phyloP scores from a whole-genome alignment of 2,113 vertebrate genomes.

The Verasper variegatus region DNA sequence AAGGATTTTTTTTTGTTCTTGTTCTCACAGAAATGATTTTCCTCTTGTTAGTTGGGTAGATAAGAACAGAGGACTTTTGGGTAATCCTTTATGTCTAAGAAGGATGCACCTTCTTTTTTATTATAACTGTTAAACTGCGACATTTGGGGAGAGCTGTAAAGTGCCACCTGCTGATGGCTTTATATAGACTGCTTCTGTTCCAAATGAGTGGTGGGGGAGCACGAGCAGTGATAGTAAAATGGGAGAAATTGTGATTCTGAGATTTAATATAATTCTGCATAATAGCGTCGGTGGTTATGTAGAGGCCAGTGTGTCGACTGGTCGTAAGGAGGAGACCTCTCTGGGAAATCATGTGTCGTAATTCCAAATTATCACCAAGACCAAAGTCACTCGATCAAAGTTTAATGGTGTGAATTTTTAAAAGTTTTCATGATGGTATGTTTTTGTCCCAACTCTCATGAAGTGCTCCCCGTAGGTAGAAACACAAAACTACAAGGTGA shows the following conservation, averaged over 20 bases:
- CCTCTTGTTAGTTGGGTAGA: background rate
- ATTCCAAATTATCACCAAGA: background rate
- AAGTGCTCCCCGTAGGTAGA: background rate
- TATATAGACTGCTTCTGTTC: background rate
- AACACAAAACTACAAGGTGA: background rate
- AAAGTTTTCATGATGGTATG: background rate
- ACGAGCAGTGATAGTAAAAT: background rate
- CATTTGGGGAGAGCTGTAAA: conserved; percentile 11
- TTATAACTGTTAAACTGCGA: background rate
- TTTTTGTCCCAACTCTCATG: background rate
- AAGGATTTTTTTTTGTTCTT: background rate
- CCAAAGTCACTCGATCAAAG: background rate
- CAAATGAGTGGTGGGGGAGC: background rate
- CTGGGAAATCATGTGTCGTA: background rate
- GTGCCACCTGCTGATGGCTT: conserved; percentile 15
- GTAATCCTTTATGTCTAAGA: background rate
- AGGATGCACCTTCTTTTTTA: conserved; percentile 2
- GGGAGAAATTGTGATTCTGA: background rate
- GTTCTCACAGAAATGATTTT: background rate
- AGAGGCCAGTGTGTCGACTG: background rate
- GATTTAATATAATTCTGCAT: background rate
- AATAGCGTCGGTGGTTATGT: background rate
- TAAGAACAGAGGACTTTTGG: background rate
- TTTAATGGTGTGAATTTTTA: background rate
- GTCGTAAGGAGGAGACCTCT: background rate